Evolutionary conservation across 2,113 vertebrate genomes (phyloP), one percentile per base, ranked within the genome.

Genomic region (Sebastes schlegelii): DNA sequence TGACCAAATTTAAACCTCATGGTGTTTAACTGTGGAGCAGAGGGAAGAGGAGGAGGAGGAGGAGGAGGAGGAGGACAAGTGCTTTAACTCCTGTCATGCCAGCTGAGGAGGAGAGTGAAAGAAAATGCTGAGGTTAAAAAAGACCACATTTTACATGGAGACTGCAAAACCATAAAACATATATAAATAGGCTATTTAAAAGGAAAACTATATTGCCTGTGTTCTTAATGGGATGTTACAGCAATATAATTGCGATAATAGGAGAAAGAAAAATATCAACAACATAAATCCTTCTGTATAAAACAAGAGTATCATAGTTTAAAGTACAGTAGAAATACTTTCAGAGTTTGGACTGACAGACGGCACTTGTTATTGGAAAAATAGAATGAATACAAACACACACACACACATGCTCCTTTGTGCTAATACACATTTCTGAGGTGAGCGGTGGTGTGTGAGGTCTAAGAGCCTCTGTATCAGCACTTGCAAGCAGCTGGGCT

Each of bases 401-500:
- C 64, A 63, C 40, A 72, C 67, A 70, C 45, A 57, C 40, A 51
- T 6, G 54, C 51, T 48, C n/a, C 13, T 40, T 9, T 19, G 23
- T 12, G 40, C 34, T 45, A 11, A 57, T 62, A 2, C 60, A 65
- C 52, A 72, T 34, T 51, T 72, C 55, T 16, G 70, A 88, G 83
- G 54, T 78, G 74, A 76, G 43, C 13, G 14, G 16, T 2, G 12
- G 42, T 61, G 26, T 90, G 80, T 86, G 88, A 79, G 87, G 73
- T 85, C 67, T 71, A 17, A 82, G 26, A 72, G 60, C 19, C 46
- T 74, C 62, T 48, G 61, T 82, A 89, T 85, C 84, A 82, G 83
- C 81, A 82, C 54, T 71, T 64, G 42, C 61, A 49, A 61, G 75
- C 89, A 92, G 85, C 89, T 91, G 86, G 83, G 64, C 65, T 89